These are phyloP conservation scores for Pseudotriccus pelzelni DNA, from an alignment of 2,797 vertebrate species.

Conservation along the genomic window DNA sequence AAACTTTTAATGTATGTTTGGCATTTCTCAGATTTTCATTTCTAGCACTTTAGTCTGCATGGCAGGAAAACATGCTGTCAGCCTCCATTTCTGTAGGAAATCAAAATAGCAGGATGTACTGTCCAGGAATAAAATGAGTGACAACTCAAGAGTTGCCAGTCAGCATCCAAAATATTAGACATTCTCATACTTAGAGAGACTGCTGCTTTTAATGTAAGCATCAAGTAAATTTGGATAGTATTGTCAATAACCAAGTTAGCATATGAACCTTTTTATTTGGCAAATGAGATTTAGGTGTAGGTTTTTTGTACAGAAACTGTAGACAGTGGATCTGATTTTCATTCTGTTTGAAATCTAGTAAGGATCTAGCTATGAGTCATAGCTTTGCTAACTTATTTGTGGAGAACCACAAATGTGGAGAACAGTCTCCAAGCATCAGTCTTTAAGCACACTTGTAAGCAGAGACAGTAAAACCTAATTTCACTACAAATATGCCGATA, in stretches of 20 bases:
- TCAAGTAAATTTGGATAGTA: background rate
- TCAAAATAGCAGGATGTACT: background rate
- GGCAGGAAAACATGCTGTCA: background rate
- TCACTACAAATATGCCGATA: background rate
- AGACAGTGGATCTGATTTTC: background rate
- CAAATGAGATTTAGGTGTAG: background rate
- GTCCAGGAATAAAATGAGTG: background rate
- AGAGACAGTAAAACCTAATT: background rate
- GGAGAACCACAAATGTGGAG: background rate
- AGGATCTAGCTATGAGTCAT: background rate
- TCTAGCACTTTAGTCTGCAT: background rate
- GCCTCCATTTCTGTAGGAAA: slow-evolving; percentile 13
- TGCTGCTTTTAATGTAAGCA: background rate
- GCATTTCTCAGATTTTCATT: slow-evolving; percentile 32
- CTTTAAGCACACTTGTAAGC: background rate
- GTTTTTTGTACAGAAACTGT: background rate
- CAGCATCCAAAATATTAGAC: background rate
- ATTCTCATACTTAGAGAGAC: background rate
- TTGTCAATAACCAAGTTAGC: background rate
- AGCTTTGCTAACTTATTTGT: background rate
- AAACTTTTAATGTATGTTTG: slow-evolving; percentile 52
- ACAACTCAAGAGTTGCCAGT: background rate
- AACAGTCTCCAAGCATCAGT: background rate
- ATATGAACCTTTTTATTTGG: background rate
- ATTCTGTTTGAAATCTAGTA: background rate